Conservation (phyloP, 2,797 vertebrate species). For the Philypnodon macrostomus region DNA sequence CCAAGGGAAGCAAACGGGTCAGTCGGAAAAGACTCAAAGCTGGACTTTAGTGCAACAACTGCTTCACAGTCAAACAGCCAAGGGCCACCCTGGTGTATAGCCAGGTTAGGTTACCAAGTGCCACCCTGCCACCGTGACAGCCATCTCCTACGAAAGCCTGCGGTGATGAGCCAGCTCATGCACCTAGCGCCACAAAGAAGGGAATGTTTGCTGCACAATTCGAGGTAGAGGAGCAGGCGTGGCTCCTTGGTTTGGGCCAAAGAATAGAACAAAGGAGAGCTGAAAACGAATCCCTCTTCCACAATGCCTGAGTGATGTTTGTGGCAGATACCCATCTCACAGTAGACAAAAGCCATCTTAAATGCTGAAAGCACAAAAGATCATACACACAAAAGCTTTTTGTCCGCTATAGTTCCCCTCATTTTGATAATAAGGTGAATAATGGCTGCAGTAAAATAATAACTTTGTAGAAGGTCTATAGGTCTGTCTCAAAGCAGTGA, state of each 20-base stretch:
- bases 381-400: conserved; percentile 76
- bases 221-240: conserved; percentile 89
- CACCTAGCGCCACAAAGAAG: conserved; percentile 87
- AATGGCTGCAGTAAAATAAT: conserved; percentile 67
- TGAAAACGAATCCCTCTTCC: conserved; percentile 90
- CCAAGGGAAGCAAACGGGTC: conserved; percentile 39
- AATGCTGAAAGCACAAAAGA: conserved; percentile 80
- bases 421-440: conserved; percentile 74
- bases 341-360: conserved; percentile 81
- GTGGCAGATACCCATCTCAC: conserved; percentile 86
- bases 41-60: conserved; percentile 54
- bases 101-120: conserved; percentile 83
- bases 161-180: conserved; percentile 89
- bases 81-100: conserved; percentile 81
- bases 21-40: conserved; percentile 45
- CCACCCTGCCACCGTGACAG: conserved; percentile 87
- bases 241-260: conserved; percentile 84
- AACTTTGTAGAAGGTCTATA: conserved; percentile 52
- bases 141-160: conserved; percentile 87
- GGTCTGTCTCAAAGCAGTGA: conserved; percentile 44
- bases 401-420: conserved; percentile 70
- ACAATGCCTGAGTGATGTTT: conserved; percentile 90
- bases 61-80: conserved; percentile 54
- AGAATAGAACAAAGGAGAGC: conserved; percentile 88
- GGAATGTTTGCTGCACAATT: conserved; percentile 85